Evolutionary conservation across 2,888 invertebrate species (phyloP).

Genomic region (Synanthedon vespiformis): DNA sequence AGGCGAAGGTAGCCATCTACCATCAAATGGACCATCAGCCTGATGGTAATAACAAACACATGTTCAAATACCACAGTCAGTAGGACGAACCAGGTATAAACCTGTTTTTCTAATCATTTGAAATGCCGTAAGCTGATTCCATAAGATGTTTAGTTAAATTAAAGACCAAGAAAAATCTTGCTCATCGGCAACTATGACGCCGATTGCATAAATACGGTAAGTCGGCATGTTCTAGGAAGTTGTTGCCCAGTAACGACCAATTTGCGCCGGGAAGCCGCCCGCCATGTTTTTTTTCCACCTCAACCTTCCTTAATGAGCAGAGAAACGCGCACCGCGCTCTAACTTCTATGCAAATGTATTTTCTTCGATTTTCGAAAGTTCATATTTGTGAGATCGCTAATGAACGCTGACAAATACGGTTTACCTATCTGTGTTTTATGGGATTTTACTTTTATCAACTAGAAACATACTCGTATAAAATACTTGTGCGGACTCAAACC

Average conservation of each 20-base stretch:
- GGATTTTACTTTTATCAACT: conserved; percentile 23
- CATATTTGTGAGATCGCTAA: conserved; percentile 16
- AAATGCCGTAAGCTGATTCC: too few relatives aligned
- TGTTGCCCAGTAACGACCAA: conserved; percentile 39
- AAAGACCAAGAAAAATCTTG: conserved; percentile 12
- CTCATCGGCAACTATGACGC: conserved; percentile 19
- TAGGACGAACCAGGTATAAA: too few relatives aligned
- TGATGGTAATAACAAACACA: too few relatives aligned
- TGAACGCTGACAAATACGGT: conserved; percentile 17
- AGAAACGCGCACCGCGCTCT: conserved; percentile 39
- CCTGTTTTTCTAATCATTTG: too few relatives aligned
- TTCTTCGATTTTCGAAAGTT: conserved; percentile 54
- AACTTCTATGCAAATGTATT: conserved; percentile 55
- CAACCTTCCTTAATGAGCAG: conserved; percentile 49
- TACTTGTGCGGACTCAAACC: background rate
- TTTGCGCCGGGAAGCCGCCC: conserved; percentile 33
- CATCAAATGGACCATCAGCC: too few relatives aligned
- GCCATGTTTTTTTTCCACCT: conserved; percentile 26
- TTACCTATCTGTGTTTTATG: conserved; percentile 15
- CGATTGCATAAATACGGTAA: conserved; percentile 42
- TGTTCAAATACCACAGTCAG: too few relatives aligned
- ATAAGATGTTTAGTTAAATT: too few relatives aligned
- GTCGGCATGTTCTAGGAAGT: conserved; percentile 38
- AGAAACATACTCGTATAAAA: background rate
- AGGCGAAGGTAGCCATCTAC: too few relatives aligned